phyloP scores from a whole-genome alignment of 2,888 invertebrate genomes.

The Drosophila mercatorum region DNA sequence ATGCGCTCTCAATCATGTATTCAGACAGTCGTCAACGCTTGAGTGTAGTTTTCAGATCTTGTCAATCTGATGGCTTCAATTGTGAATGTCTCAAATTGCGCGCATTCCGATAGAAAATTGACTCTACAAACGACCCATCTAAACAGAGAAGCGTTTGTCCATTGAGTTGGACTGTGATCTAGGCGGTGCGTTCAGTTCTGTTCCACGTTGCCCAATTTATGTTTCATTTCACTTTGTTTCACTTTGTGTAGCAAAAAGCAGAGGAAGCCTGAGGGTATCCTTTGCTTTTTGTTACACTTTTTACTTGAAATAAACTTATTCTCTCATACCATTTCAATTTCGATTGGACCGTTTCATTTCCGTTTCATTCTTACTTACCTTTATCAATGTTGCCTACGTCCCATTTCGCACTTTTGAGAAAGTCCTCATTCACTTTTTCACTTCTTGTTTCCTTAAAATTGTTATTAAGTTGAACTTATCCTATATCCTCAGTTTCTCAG shows the following conservation, averaged over 20 bases:
- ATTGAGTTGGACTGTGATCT: background rate
- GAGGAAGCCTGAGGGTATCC: too few relatives aligned
- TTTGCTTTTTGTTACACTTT: background rate
- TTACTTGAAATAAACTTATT: background rate
- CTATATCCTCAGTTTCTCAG: too few relatives aligned
- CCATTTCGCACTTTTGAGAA: background rate
- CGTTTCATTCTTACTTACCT: background rate
- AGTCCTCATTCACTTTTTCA: background rate
- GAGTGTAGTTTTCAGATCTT: slow-evolving; percentile 36
- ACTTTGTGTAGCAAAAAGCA: too few relatives aligned
- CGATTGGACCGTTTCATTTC: background rate
- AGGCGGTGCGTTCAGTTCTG: background rate
- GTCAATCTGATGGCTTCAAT: slow-evolving; percentile 43
- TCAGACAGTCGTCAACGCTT: slow-evolving; percentile 41
- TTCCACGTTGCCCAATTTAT: background rate
- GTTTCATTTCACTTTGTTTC: background rate
- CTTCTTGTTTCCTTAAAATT: background rate
- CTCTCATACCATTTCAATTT: too few relatives aligned
- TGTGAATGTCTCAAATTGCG: slow-evolving; percentile 34
- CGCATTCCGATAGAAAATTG: slow-evolving; percentile 41
- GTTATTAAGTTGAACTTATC: background rate
- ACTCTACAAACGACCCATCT: slow-evolving; percentile 5
- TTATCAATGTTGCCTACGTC: background rate
- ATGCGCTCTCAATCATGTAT: slow-evolving; percentile 48
- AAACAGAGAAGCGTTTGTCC: slow-evolving; percentile 8